Evolutionary conservation across 2,797 vertebrate species (phyloP), one percentile per base, ranked within the genome.

Genomic region (Orestias chungarensis): DNA sequence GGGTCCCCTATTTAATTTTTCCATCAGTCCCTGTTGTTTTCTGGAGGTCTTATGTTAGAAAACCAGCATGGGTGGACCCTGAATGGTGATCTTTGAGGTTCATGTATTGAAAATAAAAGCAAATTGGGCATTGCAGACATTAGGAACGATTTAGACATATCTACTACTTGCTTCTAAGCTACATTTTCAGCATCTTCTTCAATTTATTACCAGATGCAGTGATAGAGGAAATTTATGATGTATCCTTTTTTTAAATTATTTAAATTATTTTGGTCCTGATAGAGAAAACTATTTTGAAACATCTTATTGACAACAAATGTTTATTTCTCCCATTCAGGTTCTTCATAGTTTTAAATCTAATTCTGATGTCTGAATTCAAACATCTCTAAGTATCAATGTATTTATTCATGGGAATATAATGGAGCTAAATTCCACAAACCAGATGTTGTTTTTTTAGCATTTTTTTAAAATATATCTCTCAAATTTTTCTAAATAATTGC

Each of bases 281-380:
- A 85, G 73, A 80, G 75, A 77, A 35, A 40, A 80, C 40, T n/a
- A n/a, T 71, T 86, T 90, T 89, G 80, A 89, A 91, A 86, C 4
- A 35, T 79, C 71, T 70, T 77, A 68, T 71, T 65, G 31, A 75
- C 81, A 79, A 66, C 78, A 71, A 86, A 82, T 12, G 38, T 61
- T 20, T 5, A 23, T 61, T n/a, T 38, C 10, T 25, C 59, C 17
- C 10, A 40, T 62, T 11, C 11, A 15, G 14, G 6, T 40, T 62
- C 12, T 61, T 40, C n/a, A 12, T n/a, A 23, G 11, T 11, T 40
- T 10, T 18, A 25, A 23, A n/a, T 40, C 59, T 40, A 2, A 50
- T 50, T 1, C 49, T 50, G 12, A 15, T 54, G n/a, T 61, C 20
- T 38, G 59, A 23, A 61, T 61, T 38, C n/a, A 38, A 61, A n/a